Percentiles rank a stretch among this genome's conserved stretches.
Evolutionary conservation across 2,113 vertebrate species (phyloP).

Genomic region (Rhineura floridana): DNA sequence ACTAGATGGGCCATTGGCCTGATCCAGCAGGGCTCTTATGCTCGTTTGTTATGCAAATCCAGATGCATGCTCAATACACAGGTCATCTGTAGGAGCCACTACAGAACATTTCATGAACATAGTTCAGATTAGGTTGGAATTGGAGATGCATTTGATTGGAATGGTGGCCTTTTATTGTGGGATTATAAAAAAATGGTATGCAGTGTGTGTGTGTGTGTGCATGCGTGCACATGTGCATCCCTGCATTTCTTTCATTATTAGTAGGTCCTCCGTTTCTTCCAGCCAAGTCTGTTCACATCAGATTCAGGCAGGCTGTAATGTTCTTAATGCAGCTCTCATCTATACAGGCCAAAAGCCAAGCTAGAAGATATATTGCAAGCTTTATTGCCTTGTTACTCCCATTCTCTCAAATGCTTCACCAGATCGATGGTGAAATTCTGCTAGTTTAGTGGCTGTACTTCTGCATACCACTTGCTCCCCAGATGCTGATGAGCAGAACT

Average conservation of each 20-base stretch:
- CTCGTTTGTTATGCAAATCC: too few relatives aligned
- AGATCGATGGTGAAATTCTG: slow-evolving; percentile 63
- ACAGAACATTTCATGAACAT: background rate
- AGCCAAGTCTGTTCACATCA: slow-evolving; percentile 31
- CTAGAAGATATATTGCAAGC: slow-evolving; percentile 57
- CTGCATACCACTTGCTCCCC: slow-evolving; percentile 41
- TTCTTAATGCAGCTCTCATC: slow-evolving; percentile 59
- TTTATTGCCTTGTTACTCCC: slow-evolving; percentile 68
- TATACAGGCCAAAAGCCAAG: slow-evolving; percentile 36
- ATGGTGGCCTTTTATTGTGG: slow-evolving; percentile 19
- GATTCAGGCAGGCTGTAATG: slow-evolving; percentile 38
- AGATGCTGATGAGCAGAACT: slow-evolving; percentile 45
- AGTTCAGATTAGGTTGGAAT: background rate
- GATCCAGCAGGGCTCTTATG: too few relatives aligned
- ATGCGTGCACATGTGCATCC: background rate
- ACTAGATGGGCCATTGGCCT: too few relatives aligned
- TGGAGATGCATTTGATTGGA: slow-evolving; percentile 10
- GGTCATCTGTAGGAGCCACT: too few relatives aligned
- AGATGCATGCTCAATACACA: too few relatives aligned
- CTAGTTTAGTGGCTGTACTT: slow-evolving; percentile 44
- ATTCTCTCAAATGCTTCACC: slow-evolving; percentile 72
- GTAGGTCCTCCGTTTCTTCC: slow-evolving; percentile 32
- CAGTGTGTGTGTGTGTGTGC: background rate
- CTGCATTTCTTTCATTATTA: slow-evolving; percentile 25
- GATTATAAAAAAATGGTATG: background rate